Base-by-base conservation (phyloP, 2,797 vertebrate species). In the Sebastolobus alascanus region DNA sequence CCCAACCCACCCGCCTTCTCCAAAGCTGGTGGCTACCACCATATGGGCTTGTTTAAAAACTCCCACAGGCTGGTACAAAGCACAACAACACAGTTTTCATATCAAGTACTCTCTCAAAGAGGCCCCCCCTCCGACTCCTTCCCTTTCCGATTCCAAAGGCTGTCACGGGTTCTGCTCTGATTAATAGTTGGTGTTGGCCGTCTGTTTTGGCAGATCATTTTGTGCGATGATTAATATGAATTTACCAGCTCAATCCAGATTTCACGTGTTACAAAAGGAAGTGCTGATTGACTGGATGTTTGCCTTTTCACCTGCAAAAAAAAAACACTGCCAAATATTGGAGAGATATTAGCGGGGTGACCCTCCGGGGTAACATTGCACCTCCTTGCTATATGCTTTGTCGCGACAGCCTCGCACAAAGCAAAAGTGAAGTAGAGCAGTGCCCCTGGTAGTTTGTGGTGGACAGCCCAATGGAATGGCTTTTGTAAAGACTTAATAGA, bases 401-500 rank as follows among this genome's bases (percentile, higher is more conserved):
- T 94, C 92, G 90, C 80, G 84, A 92, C 90, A 90, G 90, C 84
- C 82, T 88, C 90, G 88, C 87, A 93, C 93, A 94, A 95, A 93
- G 93, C 94, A 92, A 95, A 95, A 95, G 90, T 91, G 91, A 94
- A 95, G 94, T 95, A 94, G 92, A 96, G 94, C 92, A 96, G 95
- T 96, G 90, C 95, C 94, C 95, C 89, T 85, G 88, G 93, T 94
- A 93, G 94, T 96, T 94, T 96, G 95, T 95, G 94, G 92, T 95
- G 96, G 96, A 96, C 95, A 90, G 94, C 89, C 95, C 94, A 97
- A 96, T 94, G 95, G 95, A 96, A 90, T 96, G 95, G 96, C 96
- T 96, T 97, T 97, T 97, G 96, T 97, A 97, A 97, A 97, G 97
- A 97, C 97, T 97, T 98, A 98, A 98, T 97, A 97, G 97, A 98